Evolutionary conservation across 2,888 invertebrate species (phyloP).

Genomic region (Tachina fera): DNA sequence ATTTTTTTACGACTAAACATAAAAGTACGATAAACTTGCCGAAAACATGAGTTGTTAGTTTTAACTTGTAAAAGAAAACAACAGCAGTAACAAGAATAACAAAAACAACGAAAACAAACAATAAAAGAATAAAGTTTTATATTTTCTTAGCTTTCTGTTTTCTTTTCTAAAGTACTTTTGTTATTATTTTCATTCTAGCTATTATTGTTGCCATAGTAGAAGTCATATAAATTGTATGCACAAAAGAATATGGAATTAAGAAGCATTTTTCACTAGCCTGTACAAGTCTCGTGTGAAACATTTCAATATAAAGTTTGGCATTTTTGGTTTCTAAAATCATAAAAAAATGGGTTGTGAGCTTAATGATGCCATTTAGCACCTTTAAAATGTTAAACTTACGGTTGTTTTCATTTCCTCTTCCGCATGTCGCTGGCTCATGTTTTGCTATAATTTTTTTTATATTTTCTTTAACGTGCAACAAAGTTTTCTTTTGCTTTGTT

Average conservation of each 20-base stretch:
- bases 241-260: slow-evolving; percentile 38
- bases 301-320: slow-evolving; percentile 70
- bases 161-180: slow-evolving; percentile 61
- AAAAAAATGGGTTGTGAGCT: slow-evolving; percentile 68
- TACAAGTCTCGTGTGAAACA: slow-evolving; percentile 59
- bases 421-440: not conserved
- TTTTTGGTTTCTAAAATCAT: slow-evolving; percentile 67
- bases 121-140: slow-evolving; percentile 61
- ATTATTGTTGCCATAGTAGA: slow-evolving; percentile 38
- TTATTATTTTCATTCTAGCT: slow-evolving; percentile 54
- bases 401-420: slow-evolving; percentile 41
- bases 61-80: slow-evolving; percentile 64
- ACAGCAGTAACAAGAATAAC: slow-evolving; percentile 14
- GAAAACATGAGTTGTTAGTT: slow-evolving; percentile 73
- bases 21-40: slow-evolving; percentile 68
- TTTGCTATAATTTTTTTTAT: not conserved
- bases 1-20: slow-evolving; percentile 45
- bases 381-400: slow-evolving; percentile 64
- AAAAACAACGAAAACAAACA: slow-evolving; percentile 10
- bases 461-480: slow-evolving; percentile 11
- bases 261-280: slow-evolving; percentile 29
- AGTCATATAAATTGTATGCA: slow-evolving; percentile 25
- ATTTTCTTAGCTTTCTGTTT: slow-evolving; percentile 53
- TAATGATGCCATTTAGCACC: slow-evolving; percentile 72
- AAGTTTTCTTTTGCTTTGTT: slow-evolving; percentile 50